Evolutionary conservation across 2,888 invertebrate species (phyloP), one percentile per base, ranked within the genome.

Genomic region (Athalia rosae): DNA sequence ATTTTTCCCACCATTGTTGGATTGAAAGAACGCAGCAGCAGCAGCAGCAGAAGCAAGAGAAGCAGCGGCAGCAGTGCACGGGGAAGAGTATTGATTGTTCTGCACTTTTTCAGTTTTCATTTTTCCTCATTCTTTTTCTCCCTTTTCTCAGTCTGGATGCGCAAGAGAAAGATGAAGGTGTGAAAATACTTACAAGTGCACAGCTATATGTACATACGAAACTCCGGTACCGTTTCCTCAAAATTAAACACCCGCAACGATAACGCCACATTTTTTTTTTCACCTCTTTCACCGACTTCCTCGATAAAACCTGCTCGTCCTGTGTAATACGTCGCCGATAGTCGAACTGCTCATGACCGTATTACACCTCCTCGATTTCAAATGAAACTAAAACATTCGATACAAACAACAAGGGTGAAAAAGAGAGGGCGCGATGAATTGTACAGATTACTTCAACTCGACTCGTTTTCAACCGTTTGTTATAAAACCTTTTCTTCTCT

Each of bases 321-420:
- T n/a, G 47, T 47, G 64, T 28, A 28, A 64, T 64, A 64, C 47
- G 45, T 64, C 47, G 64, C n/a, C 9, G 47, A 47, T 64, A 64
- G 64, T 64, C 47, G 15, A 47, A 47, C 45, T 64, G 28, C 45
- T 47, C 28, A 47, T 47, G 15, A 47, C 64, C 8, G 47, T 43
- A 43, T 45, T 43, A 43, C 45, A 4, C 11, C 64, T 13, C 45
- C 13, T 63, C 45, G n/a, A 45, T 6, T 11, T 62, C 7, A 28
- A 28, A 28, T 28, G 28, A 28, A 28, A 28, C 28, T 28, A 28
- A 28, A 28, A 28, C 28, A 28, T 28, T 28, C 2, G 28, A 28
- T 28, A 28, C 28, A 28, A 28, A 28, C 28, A 28, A 28, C 28
- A 28, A 28, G 28, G 28, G 28, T 28, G n/a, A n/a, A 28, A 28